Evolutionary conservation across 2,113 vertebrate species (phyloP), one percentile per base, ranked within the genome.

Genomic region (Coregonus clupeaformis): DNA sequence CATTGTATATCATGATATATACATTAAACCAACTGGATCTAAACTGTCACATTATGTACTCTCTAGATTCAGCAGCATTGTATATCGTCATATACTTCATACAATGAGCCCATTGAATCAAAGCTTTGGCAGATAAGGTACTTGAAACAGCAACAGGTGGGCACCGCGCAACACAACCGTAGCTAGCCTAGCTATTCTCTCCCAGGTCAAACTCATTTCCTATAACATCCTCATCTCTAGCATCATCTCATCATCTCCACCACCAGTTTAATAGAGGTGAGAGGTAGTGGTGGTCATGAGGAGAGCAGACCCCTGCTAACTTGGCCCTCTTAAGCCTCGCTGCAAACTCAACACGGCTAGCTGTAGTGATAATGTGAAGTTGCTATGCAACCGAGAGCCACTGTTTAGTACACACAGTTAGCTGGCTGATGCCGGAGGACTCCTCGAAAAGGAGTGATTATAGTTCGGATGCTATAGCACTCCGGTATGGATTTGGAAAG

Each of bases 361-460:
- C 85, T 74, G 68, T 70, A 27, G 73, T 67, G 79, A 80, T 79
- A 81, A 80, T 80, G 72, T 55, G 6, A 30, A 85, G 92, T 93
- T 93, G 92, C 92, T 90, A 92, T 84, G 92, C 92, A 80, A 92
- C 91, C 78, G 84, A 62, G 71, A 73, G 73, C 77, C 66, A 3
- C 59, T 0, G 66, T 83, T 84, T 9, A 60, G 57, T 9, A 85
- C 77, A 42, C 77, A 85, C 76, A 27, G 72, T 84, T 75, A 25
- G 65, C 16, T 80, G n/a, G 57, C 57, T 60, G n/a, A 7, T 9
- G n/a, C 57, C n/a, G 5, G 57, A 52, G n/a, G 57, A 7, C 5
- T 60, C 57, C 9, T 60, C 11, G 20, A 9, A 22, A 60, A n/a
- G 57, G n/a, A 16, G 57, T 60, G 49, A 52, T 52, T 18, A 52